Conservation (phyloP, 1,140 invertebrate genomes). For the Amyelois transitella region DNA sequence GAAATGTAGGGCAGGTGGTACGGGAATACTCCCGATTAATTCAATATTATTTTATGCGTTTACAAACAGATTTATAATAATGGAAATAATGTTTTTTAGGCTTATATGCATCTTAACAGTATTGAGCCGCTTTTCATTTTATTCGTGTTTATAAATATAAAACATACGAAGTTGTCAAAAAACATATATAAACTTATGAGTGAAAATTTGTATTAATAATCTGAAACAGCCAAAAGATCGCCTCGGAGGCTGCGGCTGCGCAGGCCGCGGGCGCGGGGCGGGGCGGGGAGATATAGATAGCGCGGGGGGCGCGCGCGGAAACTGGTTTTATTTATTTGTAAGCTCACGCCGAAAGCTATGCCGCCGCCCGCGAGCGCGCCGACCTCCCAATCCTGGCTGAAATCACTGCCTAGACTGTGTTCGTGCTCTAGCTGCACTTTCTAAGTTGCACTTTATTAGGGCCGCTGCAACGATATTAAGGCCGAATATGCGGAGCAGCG, state of each 20-base stretch:
- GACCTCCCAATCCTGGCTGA: slow-evolving; percentile 4
- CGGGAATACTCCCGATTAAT: neutral
- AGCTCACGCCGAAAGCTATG: slow-evolving; percentile 40
- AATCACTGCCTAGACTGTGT: slow-evolving; percentile 3
- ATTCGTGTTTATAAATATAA: no score
- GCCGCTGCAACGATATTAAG: neutral
- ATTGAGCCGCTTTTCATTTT: no score
- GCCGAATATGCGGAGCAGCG: neutral
- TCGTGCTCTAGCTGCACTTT: slow-evolving; percentile 2
- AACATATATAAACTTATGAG: neutral
- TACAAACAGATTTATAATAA: neutral
- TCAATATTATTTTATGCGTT: neutral
- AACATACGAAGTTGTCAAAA: no score
- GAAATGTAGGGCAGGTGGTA: no score
- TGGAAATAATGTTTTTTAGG: neutral
- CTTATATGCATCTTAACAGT: no score
- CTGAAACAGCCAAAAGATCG: slow-evolving; percentile 4
- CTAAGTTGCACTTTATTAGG: neutral
- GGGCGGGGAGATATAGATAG: slow-evolving; percentile 8
- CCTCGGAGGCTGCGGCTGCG: slow-evolving; percentile 14
- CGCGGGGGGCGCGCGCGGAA: slow-evolving; percentile 18
- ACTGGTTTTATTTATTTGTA: slow-evolving; percentile 58
- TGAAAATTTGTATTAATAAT: neutral
- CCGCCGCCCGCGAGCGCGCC: neutral
- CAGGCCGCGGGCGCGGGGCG: slow-evolving; percentile 1